These are phyloP conservation scores for Megalurothrips usitatus DNA, from an alignment of 2,888 invertebrate species.

Conservation along the genomic window DNA sequence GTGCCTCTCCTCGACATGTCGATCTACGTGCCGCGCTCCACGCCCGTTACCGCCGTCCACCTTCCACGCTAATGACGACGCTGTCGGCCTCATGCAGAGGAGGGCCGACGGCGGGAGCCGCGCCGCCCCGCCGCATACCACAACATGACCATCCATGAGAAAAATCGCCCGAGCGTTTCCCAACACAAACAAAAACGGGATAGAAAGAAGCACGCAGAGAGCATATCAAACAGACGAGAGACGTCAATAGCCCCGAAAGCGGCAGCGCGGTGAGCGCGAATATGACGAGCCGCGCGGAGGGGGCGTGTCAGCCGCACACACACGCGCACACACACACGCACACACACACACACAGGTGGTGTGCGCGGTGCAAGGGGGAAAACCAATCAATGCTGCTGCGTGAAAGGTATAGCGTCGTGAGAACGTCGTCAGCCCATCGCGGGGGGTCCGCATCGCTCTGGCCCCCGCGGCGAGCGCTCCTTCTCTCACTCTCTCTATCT, in stretches of 20 bases:
- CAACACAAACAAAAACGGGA: constrained; percentile 7
- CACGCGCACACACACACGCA: no score
- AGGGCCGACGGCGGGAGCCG: no score
- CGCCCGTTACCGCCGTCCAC: no score
- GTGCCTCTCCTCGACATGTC: no score
- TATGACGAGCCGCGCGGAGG: no score
- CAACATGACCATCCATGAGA: constrained; percentile 22
- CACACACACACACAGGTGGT: neutral
- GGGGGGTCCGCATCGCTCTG: neutral
- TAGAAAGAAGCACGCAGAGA: neutral
- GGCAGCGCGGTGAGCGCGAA: neutral
- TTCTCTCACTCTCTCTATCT: no score
- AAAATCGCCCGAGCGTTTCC: constrained; percentile 4
- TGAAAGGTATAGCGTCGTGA: neutral
- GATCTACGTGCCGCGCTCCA: no score
- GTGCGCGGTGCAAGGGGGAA: neutral
- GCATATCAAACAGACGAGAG: neutral
- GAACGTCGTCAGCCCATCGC: neutral
- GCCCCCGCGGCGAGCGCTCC: neutral
- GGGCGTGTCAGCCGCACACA: no score
- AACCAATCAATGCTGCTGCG: neutral
- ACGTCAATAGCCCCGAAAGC: neutral
- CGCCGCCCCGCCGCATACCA: neutral
- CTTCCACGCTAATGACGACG: no score
- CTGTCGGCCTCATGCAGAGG: no score